Evolutionary conservation across 2,113 vertebrate genomes (phyloP), one percentile per base, ranked within the genome.

Genomic region (Amia ocellicauda): DNA sequence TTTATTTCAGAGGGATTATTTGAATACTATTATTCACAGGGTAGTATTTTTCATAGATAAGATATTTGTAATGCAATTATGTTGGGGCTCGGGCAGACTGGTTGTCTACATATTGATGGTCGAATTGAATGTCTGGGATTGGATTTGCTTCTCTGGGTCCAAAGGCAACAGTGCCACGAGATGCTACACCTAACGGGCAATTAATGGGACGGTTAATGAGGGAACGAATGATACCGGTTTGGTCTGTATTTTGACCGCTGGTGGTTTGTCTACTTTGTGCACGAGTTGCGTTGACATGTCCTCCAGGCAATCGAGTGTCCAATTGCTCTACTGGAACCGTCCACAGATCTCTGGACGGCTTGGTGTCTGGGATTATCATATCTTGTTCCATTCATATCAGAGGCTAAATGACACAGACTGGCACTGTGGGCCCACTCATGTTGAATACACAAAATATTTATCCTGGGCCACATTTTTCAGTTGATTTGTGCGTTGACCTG

Each of bases 61-160:
- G 69, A 52, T 63, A 61, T 59, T 66, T 62, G 62, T 26, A 70
- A 29, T 49, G 41, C 17, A 26, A 23, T 26, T 4, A 24, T 4
- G 5, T 26, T 22, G 26, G 10, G n/a, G 7, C 7, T 19, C 16
- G 16, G 45, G 58, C 54, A 47, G 69, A 17, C 20, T 51, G 26
- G 58, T 40, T 53, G 16, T 55, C 57, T 62, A 61, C 66, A 77
- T 77, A 80, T 80, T 67, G 74, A 73, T 73, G 76, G 77, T 72
- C 66, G 64, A 83, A 83, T 81, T 78, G 74, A 80, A 73, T 69
- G 77, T 68, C 70, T 54, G 31, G 49, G 61, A 58, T 78, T 72
- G 82, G 81, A 78, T 81, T 80, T 11, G 31, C n/a, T 40, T 23
- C 23, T 60, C 43, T 26, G n/a, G 7, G 19, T 41, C 14, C 40